Evolutionary conservation across 2,797 vertebrate genomes (phyloP), one percentile per base, ranked within the genome.

Genomic region (Lycodopsis pacificus): DNA sequence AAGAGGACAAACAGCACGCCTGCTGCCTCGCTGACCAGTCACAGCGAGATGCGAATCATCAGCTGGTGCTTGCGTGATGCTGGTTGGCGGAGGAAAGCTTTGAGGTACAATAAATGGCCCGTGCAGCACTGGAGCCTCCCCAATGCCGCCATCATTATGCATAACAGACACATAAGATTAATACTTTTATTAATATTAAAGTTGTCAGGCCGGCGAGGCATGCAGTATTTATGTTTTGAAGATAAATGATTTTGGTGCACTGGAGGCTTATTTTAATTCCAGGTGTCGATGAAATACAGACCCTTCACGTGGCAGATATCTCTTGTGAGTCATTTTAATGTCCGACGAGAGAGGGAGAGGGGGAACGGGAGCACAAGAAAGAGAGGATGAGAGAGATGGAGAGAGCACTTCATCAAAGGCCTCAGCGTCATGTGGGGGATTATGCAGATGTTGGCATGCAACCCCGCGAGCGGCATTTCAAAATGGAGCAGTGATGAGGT

Each of bases 61-160:
- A 75, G 83, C 82, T 65, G 82, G 73, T 38, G 73, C 20, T 65
- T 17, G 84, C 44, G 17, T 14, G 73, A 72, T 72, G 81, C 44
- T 86, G 89, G 87, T 84, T 76, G 7, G n/a, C 4, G 12, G 38
- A 42, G 49, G 34, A 64, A 27, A 25, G 71, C 74, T 84, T 76
- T 79, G 74, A 84, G 82, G 80, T 85, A 8, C 78, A 84, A 80
- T 77, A 83, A 88, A 86, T 74, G 82, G 58, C 48, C 58, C 76
- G 8, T 68, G 81, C 71, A 74, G 69, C 53, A 0, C 17, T 15
- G 6, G n/a, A 27, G 22, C 69, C 44, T 71, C 65, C 71, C 65
- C 44, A 1, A 25, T 17, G 54, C 51, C 48, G 70, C 42, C 12
- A 0, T 71, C 65, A 78, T 74, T 61, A 62, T 42, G 40, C 72